Evolutionary conservation across 2,888 invertebrate genomes (phyloP).

Genomic region (Achlya flavicornis): DNA sequence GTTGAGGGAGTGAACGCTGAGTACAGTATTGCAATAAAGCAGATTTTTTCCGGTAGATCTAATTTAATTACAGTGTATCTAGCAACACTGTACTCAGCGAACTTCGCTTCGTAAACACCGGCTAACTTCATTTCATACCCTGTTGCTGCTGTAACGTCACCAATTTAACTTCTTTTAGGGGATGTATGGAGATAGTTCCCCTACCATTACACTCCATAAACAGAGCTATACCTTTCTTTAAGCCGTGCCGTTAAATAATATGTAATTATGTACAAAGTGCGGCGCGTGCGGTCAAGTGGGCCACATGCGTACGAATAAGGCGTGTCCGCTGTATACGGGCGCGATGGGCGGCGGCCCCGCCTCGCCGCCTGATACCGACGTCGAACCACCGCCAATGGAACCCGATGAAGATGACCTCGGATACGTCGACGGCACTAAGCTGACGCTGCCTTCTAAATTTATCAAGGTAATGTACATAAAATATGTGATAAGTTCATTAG

Average conservation of each 20-base stretch:
- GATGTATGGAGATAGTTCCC: no score
- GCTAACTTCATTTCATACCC: no score
- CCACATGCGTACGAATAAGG: conserved; percentile 96
- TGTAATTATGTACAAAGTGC: conserved; percentile 84
- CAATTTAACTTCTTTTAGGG: no score
- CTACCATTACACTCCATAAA: no score
- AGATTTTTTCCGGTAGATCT: no score
- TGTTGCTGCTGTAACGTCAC: no score
- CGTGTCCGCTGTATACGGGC: conserved; percentile 96
- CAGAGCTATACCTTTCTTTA: no score
- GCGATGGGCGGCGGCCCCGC: conserved; percentile 87
- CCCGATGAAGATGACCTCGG: conserved; percentile 93
- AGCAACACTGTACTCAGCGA: no score
- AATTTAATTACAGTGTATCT: no score
- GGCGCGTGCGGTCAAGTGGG: conserved; percentile 97
- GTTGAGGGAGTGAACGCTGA: no score
- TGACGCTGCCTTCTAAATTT: conserved; percentile 94
- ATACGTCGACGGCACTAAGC: conserved; percentile 97
- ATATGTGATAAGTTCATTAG: not conserved
- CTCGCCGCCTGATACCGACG: conserved; percentile 86
- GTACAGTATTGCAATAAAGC: no score
- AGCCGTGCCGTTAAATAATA: not conserved
- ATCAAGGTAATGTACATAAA: conserved; percentile 86
- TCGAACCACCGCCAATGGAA: conserved; percentile 90
- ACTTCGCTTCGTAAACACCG: no score